Evolutionary conservation across 1,140 invertebrate genomes (phyloP).

Genomic region (Cydia splendana): DNA sequence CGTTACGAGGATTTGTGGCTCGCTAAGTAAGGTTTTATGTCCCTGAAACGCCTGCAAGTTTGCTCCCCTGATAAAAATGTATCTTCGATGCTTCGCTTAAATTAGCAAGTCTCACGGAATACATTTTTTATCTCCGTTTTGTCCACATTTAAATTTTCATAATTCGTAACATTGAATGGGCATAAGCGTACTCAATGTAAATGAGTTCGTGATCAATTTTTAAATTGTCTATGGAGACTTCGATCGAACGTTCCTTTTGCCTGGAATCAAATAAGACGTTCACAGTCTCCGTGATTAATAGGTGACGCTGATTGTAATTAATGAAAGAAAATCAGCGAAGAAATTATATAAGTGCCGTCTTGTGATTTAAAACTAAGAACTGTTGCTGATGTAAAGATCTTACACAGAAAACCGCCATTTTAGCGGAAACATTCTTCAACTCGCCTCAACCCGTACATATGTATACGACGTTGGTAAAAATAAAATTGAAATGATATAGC

Average conservation of each 20-base stretch:
- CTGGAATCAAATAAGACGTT: not conserved
- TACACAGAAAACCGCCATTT: too few species aligned
- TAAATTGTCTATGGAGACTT: not conserved
- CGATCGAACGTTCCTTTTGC: not conserved
- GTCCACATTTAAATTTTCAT: not conserved
- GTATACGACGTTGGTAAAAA: not conserved
- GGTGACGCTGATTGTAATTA: too few species aligned
- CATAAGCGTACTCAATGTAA: too few species aligned
- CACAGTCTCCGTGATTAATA: too few species aligned
- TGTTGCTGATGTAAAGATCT: too few species aligned
- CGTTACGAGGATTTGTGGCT: constrained; percentile 79
- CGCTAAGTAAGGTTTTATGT: constrained; percentile 79
- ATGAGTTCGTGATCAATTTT: not conserved
- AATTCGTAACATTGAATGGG: not conserved
- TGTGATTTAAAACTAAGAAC: too few species aligned
- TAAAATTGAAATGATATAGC: not conserved
- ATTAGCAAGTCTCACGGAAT: constrained; percentile 43
- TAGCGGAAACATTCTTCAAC: too few species aligned
- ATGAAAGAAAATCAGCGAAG: too few species aligned
- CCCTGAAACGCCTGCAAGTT: constrained; percentile 70
- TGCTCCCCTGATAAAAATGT: constrained; percentile 73
- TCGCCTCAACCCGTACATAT: not conserved
- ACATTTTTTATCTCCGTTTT: constrained; percentile 36
- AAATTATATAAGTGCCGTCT: too few species aligned
- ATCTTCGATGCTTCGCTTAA: constrained; percentile 56